Base-by-base conservation (phyloP, 2,888 invertebrate genomes). In the Mesochorus sp. region DNA sequence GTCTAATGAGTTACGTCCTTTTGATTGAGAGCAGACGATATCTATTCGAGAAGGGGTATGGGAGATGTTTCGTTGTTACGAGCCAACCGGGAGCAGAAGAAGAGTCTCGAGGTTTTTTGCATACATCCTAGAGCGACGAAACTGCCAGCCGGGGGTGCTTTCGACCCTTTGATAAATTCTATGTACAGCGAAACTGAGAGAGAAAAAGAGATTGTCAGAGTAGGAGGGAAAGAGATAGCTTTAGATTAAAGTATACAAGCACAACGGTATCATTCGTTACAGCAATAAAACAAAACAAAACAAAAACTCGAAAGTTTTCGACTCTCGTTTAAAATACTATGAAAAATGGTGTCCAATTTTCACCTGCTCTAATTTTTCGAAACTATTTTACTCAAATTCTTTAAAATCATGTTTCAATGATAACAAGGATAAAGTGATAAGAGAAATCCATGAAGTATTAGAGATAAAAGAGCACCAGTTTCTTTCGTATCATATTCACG, bases 21-120 rank as follows among this genome's bases (percentile, higher is more conserved):
- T 39, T 39, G 39, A 12, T 39, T 5, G 3, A 3, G 3, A 12
- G 39, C 39, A 12, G 12, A 12, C 39, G 39, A 39, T 39, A 12
- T 39, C 6, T 34, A 34, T 6, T n/a, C n/a, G n/a, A n/a, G n/a
- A n/a, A n/a, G n/a, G n/a, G n/a, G n/a, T n/a, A n/a, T n/a, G 55
- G 51, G 14, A 42, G 39, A 57, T 64, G 19, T 57, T 57, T 66
- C 57, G 66, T 73, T 73, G 66, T 66, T 66, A 39, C 49, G 64
- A 66, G 28, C 39, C 57, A 66, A 66, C 57, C 49, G 57, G 73
- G 47, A 66, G 42, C 55, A 55, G 28, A 34, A 6, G 66, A 73
- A 66, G 37, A 21, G 17, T 73, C 49, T 17, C 49, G 37, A 55
- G 55, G 17, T 55, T 55, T 55, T 37, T 57, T 47, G 28, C 57